A percentile compares a stretch with the other conserved stretches of the same genome.
Evolutionary conservation across 2,797 vertebrate genomes (phyloP).

Genomic region (Cyclura pinguis): DNA sequence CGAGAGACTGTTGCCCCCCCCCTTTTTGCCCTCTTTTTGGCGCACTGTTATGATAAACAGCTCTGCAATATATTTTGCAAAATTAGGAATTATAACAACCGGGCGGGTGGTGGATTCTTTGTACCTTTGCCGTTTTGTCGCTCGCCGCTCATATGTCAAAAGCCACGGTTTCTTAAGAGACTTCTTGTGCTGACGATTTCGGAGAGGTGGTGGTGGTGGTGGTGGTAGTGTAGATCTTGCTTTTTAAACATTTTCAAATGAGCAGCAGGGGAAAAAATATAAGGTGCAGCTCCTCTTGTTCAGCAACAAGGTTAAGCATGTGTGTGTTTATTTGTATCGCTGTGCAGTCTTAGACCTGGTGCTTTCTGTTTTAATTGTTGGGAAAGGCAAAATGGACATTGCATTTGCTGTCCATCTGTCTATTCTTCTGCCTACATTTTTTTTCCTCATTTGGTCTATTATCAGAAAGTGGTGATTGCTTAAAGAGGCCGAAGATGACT

Average conservation of each 20-base stretch:
- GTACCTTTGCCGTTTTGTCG: conserved; percentile 57
- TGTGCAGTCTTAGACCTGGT: conserved; percentile 66
- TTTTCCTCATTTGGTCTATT: conserved; percentile 32
- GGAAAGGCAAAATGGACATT: conserved; percentile 66
- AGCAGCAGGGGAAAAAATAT: conserved; percentile 47
- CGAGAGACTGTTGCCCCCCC: conserved; percentile 59
- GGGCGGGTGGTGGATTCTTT: conserved; percentile 61
- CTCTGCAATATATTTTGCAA: conserved; percentile 70
- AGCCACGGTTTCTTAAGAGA: conserved; percentile 69
- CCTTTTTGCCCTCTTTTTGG: conserved; percentile 21
- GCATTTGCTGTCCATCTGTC: conserved; percentile 63
- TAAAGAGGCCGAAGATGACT: conserved; percentile 54
- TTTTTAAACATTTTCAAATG: conserved; percentile 52
- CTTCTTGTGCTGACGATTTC: conserved; percentile 55
- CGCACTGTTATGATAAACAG: conserved; percentile 80
- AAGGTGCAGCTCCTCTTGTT: conserved; percentile 72
- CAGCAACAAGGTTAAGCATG: conserved; percentile 68
- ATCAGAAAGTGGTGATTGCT: conserved; percentile 45
- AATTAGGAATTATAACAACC: conserved; percentile 73
- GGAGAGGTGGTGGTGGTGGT: neutral
- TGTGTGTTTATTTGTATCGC: neutral
- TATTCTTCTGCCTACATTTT: conserved; percentile 48
- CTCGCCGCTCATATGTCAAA: conserved; percentile 70
- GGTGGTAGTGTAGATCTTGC: neutral
- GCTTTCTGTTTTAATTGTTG: conserved; percentile 65